Evolutionary conservation across 2,113 vertebrate species (phyloP).

Genomic region (Pionites leucogaster): DNA sequence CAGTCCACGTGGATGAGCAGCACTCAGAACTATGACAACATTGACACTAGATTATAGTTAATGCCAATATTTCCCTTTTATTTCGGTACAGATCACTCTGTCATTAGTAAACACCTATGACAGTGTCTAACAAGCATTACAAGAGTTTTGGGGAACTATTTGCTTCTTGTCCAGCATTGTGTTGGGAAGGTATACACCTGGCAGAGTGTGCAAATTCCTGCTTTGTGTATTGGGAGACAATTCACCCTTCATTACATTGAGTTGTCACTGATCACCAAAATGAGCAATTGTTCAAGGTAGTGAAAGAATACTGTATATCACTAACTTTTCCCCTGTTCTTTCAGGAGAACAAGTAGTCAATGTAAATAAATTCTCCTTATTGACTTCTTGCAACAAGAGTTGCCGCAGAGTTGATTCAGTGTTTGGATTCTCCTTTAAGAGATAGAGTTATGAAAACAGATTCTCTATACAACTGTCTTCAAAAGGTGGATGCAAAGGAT

Average conservation of each 20-base stretch:
- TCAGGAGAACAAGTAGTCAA: not conserved
- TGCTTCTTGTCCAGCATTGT: not conserved
- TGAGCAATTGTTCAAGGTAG: not conserved
- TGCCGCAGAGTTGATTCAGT: not conserved
- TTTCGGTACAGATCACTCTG: not conserved
- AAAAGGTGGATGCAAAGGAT: not conserved
- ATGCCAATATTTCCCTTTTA: not conserved
- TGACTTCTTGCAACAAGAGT: not conserved
- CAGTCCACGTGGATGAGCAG: not conserved
- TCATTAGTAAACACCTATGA: not conserved
- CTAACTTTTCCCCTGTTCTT: not conserved
- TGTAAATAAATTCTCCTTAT: not conserved
- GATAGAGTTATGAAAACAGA: not conserved
- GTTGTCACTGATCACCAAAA: not conserved
- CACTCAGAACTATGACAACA: not conserved
- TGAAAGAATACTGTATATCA: not conserved
- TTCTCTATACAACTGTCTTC: not conserved
- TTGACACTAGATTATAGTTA: not conserved
- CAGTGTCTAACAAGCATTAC: not conserved
- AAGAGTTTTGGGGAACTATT: not conserved
- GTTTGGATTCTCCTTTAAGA: not conserved
- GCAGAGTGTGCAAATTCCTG: not conserved
- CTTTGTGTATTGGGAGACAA: not conserved
- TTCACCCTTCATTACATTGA: not conserved
- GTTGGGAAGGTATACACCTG: not conserved